Evolutionary conservation across 2,113 vertebrate genomes (phyloP), one percentile per base, ranked within the genome.

Genomic region (pig (Sus scrofa)): DNA sequence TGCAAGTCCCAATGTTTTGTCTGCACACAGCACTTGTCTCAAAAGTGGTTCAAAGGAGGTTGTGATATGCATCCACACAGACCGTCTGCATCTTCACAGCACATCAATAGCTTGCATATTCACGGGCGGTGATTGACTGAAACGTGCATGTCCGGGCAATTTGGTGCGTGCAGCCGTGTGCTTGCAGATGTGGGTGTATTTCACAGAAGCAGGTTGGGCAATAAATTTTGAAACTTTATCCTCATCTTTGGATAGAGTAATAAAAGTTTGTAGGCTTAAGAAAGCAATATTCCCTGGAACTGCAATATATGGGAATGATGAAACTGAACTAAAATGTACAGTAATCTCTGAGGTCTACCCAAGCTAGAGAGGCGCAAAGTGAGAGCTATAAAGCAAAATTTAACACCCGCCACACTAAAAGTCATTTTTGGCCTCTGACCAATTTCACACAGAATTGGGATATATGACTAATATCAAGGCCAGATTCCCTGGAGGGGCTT

Each of bases 191-290:
- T 87, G 77, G 60, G 85, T 74, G 60, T 95, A 96, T 96, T 96
- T 97, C 92, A 86, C 77, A 97, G 94, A 97, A 74, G 93, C 74
- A 56, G 83, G 22, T 39, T 93, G 87, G 92, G 95, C 77, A 71
- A 91, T 97, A 97, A 95, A 98, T 98, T 97, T 88, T 94, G 95
- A 95, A 97, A 98, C 94, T 97, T 97, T 97, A 97, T 97, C 94
- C 96, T 95, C 82, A 74, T 97, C 92, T 97, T 97, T 97, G 97
- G 96, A 92, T 96, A 93, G 90, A 97, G 96, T 94, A 96, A 98
- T 98, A 97, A 97, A 97, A 97, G 95, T 98, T 86, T 97, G 97
- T 97, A 96, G 94, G 94, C 96, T 98, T 98, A 98, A 97, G 97
- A 98, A 98, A 98, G 94, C 96, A 97, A 97, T 98, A 96, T 96